These are phyloP conservation scores for Apolygus lucorum DNA, from an alignment of 1,140 invertebrate species.

Conservation along the genomic window DNA sequence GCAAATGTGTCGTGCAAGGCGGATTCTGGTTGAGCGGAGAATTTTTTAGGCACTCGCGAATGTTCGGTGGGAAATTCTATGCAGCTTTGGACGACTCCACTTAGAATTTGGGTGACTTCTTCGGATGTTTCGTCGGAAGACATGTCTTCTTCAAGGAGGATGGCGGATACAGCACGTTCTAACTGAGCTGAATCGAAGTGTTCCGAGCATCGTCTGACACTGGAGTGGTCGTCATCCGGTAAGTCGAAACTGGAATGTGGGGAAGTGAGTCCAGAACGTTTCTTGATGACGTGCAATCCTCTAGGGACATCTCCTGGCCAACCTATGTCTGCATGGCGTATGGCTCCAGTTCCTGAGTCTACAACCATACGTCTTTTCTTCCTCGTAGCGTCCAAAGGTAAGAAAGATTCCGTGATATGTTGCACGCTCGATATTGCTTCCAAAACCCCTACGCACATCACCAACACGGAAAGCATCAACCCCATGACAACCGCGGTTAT, in stretches of 20 bases:
- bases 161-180: not conserved
- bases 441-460: slow-evolving; percentile 26
- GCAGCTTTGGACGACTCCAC: not conserved
- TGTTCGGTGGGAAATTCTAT: not conserved
- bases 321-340: slow-evolving; percentile 7
- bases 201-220: not conserved
- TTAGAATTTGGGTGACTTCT: not conserved
- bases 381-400: slow-evolving; percentile 9
- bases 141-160: slow-evolving; percentile 18
- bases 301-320: slow-evolving; percentile 16
- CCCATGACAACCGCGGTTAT: slow-evolving; percentile 12
- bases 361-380: slow-evolving; percentile 2
- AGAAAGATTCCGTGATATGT: slow-evolving; percentile 13
- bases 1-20: not conserved
- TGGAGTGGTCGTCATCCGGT: not conserved
- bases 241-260: slow-evolving; percentile 5
- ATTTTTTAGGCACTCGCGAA: not conserved
- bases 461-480: slow-evolving; percentile 27
- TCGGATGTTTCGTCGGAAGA: not conserved
- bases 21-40: not conserved
- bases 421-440: slow-evolving; percentile 26
- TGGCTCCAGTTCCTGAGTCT: not conserved
- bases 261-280: slow-evolving; percentile 1
- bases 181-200: not conserved
- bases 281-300: slow-evolving; percentile 9